Evolutionary conservation across 2,888 invertebrate species (phyloP), one percentile per base, ranked within the genome.

Genomic region (Machimus rusticus): DNA sequence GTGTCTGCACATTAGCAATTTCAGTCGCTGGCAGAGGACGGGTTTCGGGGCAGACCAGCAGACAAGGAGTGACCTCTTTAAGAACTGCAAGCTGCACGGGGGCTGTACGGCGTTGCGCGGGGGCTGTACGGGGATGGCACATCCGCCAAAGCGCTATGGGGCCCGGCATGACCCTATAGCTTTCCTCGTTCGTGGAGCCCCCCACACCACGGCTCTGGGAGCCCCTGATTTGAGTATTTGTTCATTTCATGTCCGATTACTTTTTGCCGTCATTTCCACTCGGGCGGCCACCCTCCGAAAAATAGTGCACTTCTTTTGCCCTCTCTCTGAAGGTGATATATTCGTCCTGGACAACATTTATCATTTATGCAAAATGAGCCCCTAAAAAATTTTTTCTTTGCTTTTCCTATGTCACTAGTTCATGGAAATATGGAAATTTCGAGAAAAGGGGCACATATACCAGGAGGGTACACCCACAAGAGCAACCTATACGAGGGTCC

Each of bases 341-440:
- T 85, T 74, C 74, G 74, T 85, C 85, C 85, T 74, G 85, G 85
- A 85, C 85, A 85, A 12, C 85, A 85, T 85, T 85, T 85, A 85
- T 85, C 85, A 85, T 85, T 85, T 85, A 85, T 85, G 85, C 85
- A 85, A 85, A 85, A 85, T 85, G 74, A 85, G 74, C 74, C 85
- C 39, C 85, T 23, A 28, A 85, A 74, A 23, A 74, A 1, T 28
- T 85, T 85, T 85, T 85, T 85, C 74, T 28, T 46, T 46, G 19
- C 34, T 46, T 82, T 82, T 74, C 46, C 31, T 85, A 43, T 74
- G 74, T 57, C 57, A 74, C 85, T 74, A 51, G 85, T 74, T 74
- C 85, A 74, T 85, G 85, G 46, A 74, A 66, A 74, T 85, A 85
- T 85, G 85, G 85, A 74, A 85, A 85, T 85, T 85, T 85, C 37